Evolutionary conservation across 2,113 vertebrate species (phyloP).

Genomic region (Sardina pilchardus): DNA sequence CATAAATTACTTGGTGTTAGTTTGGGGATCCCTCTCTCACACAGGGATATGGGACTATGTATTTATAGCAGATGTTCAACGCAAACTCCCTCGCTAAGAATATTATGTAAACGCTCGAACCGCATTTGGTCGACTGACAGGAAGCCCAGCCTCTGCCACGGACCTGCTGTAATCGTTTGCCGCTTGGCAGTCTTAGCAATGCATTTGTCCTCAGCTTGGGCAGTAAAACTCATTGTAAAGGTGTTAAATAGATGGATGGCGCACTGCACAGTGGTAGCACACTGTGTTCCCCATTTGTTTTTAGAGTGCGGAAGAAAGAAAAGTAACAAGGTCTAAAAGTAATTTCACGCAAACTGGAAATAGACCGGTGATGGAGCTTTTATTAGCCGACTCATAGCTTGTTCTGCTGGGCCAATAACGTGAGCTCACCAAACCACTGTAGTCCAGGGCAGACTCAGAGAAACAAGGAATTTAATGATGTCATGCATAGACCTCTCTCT

Average conservation of each 20-base stretch:
- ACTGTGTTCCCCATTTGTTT: neutral
- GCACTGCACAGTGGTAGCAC: neutral
- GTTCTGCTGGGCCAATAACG: neutral
- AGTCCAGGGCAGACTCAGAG: neutral
- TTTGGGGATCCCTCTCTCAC: too few relatives aligned
- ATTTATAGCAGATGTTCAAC: neutral
- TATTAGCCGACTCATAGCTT: neutral
- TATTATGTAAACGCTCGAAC: neutral
- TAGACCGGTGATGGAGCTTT: neutral
- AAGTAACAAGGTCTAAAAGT: neutral
- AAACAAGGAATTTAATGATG: conserved; percentile 20
- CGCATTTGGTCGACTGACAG: neutral
- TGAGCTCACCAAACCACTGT: neutral
- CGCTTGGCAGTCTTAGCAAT: neutral
- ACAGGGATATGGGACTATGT: neutral
- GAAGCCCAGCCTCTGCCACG: neutral
- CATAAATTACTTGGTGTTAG: neutral
- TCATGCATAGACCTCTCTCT: neutral
- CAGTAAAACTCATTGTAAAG: neutral
- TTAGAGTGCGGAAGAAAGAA: neutral
- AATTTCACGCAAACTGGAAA: neutral
- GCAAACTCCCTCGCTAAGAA: neutral
- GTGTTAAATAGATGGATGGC: neutral
- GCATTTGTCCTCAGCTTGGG: neutral
- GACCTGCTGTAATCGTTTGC: neutral